Evolutionary conservation across 2,888 invertebrate species (phyloP).

Genomic region (Acleris cristana): DNA sequence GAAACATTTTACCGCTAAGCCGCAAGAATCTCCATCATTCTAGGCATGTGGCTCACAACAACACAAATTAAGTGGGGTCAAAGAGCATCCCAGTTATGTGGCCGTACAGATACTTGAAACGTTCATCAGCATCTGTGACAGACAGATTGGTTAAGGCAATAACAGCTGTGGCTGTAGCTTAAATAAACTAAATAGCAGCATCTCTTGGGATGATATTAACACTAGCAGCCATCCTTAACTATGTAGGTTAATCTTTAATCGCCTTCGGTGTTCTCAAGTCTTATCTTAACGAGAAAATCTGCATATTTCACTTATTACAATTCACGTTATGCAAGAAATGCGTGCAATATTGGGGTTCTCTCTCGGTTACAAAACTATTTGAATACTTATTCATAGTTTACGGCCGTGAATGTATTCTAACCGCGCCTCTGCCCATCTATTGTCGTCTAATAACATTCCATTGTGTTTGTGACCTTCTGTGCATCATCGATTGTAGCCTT

Average conservation of each 20-base stretch:
- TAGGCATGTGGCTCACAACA: slow-evolving; percentile 5
- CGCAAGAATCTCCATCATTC: slow-evolving; percentile 7
- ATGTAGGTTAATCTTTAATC: background rate
- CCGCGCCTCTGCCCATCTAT: slow-evolving; percentile 61
- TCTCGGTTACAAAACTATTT: slow-evolving; percentile 27
- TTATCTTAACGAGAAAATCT: background rate
- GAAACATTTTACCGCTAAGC: slow-evolving; percentile 6
- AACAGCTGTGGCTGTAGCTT: no score
- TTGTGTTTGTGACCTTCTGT: slow-evolving; percentile 69
- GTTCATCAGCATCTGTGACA: background rate
- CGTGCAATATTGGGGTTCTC: slow-evolving; percentile 20
- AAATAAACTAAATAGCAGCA: no score
- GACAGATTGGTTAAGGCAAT: background rate
- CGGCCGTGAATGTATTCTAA: slow-evolving; percentile 56
- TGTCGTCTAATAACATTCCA: slow-evolving; percentile 69
- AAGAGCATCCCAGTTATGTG: slow-evolving; percentile 11
- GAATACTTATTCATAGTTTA: slow-evolving; percentile 44
- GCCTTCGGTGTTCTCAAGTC: background rate
- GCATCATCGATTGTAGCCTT: slow-evolving; percentile 48
- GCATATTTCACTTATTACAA: slow-evolving; percentile 1
- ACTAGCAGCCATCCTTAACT: background rate
- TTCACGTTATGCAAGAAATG: slow-evolving; percentile 14
- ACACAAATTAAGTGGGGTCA: slow-evolving; percentile 13
- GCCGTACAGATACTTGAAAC: background rate
- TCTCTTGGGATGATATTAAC: background rate